Evolutionary conservation across 2,797 vertebrate species (phyloP), one percentile per base, ranked within the genome.

Genomic region (Allobates femoralis): DNA sequence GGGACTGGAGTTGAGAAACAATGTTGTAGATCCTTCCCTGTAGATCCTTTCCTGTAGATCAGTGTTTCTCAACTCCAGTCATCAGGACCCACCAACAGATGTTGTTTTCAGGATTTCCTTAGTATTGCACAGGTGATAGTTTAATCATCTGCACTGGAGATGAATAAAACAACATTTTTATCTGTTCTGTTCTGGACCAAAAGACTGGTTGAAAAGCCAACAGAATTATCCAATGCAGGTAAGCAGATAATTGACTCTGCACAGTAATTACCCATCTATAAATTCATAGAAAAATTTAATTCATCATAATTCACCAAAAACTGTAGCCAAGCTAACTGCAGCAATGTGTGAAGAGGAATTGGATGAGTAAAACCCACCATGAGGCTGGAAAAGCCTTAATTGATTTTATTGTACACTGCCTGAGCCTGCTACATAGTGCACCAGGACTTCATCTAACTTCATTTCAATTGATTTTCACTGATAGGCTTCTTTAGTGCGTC

Each of bases 391-490:
- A 89, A 82, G 91, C 79, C 89, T 92, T 94, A 93, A 96, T 94
- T 95, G 94, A 96, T 96, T 95, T 94, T 89, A 92, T 88, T 92
- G 92, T 92, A 93, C 90, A 50, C 67, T 86, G 89, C 86, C 92
- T 89, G 89, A 93, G 93, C 90, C 92, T 93, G 90, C 92, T 90
- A 91, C 89, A 85, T 91, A 89, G 91, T 91, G 88, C 93, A 93
- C 93, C 92, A 94, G 93, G 93, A 94, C 93, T 91, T 89, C 90
- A 93, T 92, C 93, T 95, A 95, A 95, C 94, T 94, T 92, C 92
- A 93, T 94, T 95, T 94, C 93, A 91, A 95, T 95, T 94, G 93
- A 93, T 95, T 95, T 94, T 93, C 93, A 93, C 93, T 94, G 95
- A 94, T 94, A 94, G 93, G 91, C 92, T 93, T 93, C 91, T 94